Percentiles rank a stretch among this genome's conserved stretches.
These are phyloP conservation scores for Cryptophagus acutangulus DNA, from an alignment of 2,888 invertebrate genomes.

Conservation along the genomic window DNA sequence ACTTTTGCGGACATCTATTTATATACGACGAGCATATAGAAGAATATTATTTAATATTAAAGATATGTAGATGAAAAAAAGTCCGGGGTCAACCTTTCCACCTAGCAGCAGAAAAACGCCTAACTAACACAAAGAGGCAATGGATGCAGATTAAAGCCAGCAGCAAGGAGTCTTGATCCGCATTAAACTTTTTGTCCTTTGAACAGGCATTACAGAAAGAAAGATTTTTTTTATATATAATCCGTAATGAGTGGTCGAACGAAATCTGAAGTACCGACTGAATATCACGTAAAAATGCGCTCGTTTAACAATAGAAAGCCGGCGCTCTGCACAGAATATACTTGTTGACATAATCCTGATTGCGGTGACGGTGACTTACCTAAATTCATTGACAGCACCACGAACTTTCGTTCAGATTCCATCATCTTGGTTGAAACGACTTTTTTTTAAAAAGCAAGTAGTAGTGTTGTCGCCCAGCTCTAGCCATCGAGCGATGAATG, in stretches of 20 bases:
- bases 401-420: not conserved
- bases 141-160: conserved; percentile 19
- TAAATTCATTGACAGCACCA: conserved; percentile 21
- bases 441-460: no score
- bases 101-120: conserved; percentile 10
- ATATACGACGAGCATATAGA: no score
- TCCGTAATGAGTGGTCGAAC: conserved; percentile 36
- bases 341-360: conserved; percentile 37
- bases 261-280: conserved; percentile 26
- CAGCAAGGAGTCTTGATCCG: conserved; percentile 15
- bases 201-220: conserved; percentile 27
- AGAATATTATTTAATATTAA: no score
- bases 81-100: no score
- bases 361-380: conserved; percentile 31
- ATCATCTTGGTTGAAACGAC: no score
- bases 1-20: conserved; percentile 28
- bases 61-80: no score
- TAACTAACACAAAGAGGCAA: conserved; percentile 16
- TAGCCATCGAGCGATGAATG: no score
- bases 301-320: conserved; percentile 36
- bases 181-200: conserved; percentile 25
- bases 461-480: no score
- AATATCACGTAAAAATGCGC: conserved; percentile 30
- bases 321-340: conserved; percentile 27
- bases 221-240: conserved; percentile 31